Evolutionary conservation across 1,140 invertebrate genomes (phyloP).

Genomic region (Lineus longissimus): DNA sequence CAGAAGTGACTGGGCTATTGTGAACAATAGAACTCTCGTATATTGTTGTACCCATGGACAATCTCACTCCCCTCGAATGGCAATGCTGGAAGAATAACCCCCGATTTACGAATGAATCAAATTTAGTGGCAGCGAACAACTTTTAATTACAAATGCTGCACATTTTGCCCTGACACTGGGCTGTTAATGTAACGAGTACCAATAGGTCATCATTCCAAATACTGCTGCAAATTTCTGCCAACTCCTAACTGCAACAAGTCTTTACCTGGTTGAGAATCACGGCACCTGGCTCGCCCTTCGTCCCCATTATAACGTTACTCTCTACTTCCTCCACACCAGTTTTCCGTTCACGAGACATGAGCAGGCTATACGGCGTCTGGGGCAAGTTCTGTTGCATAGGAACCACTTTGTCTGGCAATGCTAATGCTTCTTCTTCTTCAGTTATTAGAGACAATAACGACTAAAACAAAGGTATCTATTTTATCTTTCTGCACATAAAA

Average conservation of each 20-base stretch:
- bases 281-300: not conserved
- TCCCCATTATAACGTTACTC: not conserved
- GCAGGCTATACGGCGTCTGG: conserved; percentile 20
- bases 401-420: not conserved
- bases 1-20: too few species aligned
- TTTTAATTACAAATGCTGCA: too few species aligned
- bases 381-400: conserved; percentile 16
- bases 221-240: not conserved
- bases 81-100: too few species aligned
- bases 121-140: too few species aligned
- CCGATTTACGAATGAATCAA: too few species aligned
- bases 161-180: too few species aligned
- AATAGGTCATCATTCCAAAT: not conserved
- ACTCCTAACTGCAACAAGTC: not conserved
- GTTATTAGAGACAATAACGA: conserved; percentile 18
- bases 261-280: not conserved
- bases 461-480: too few species aligned
- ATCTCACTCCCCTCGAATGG: too few species aligned
- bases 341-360: conserved; percentile 8
- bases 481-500: too few species aligned
- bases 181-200: not conserved
- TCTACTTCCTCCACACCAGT: not conserved
- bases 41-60: too few species aligned
- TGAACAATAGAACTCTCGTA: too few species aligned
- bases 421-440: conserved; percentile 6